phyloP scores from a whole-genome alignment of 2,797 vertebrate genomes.

The Enteromius fasciolatus region DNA sequence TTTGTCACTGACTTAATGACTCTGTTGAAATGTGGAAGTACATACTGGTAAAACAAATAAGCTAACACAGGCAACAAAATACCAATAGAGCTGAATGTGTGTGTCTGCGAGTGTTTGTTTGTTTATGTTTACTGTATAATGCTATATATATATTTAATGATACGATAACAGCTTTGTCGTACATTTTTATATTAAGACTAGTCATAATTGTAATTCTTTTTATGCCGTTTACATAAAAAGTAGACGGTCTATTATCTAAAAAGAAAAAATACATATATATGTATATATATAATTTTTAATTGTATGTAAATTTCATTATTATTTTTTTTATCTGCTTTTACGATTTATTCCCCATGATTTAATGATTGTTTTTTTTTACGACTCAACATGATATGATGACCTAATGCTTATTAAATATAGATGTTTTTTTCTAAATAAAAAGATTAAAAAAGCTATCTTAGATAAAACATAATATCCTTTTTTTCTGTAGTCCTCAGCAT shows the following conservation, averaged over 20 bases:
- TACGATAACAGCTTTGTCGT: neutral
- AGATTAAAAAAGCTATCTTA: neutral
- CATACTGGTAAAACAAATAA: constrained; percentile 44
- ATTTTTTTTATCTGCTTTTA: neutral
- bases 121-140: neutral
- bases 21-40: constrained; percentile 49
- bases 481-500: neutral
- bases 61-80: constrained; percentile 15
- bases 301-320: neutral
- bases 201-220: neutral
- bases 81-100: neutral
- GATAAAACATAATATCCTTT: neutral
- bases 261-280: too few species aligned
- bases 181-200: neutral
- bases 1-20: constrained; percentile 47
- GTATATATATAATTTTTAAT: neutral
- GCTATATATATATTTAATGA: neutral
- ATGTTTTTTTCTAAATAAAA: neutral
- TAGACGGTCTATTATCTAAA: neutral
- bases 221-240: neutral
- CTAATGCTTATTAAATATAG: neutral
- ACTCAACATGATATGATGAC: neutral
- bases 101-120: neutral
- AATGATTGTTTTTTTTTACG: neutral
- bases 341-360: neutral